phyloP scores from a whole-genome alignment of 1,140 invertebrate genomes.

The Phymastichus coffea region DNA sequence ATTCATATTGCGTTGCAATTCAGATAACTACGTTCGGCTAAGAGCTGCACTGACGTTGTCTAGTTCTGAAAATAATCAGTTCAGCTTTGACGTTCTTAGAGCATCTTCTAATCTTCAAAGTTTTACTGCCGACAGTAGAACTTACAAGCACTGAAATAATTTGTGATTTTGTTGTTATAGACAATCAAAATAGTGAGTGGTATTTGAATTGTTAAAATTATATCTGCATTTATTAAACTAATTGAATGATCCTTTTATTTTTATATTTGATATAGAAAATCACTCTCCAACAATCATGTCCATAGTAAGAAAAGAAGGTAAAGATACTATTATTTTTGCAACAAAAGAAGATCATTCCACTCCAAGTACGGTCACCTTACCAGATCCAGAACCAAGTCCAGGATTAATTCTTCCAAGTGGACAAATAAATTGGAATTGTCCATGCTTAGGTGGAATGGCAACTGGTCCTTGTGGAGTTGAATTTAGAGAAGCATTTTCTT shows the following conservation, averaged over 20 bases:
- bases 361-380: slow-evolving; percentile 72
- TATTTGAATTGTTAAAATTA: too few species aligned
- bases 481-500: slow-evolving; percentile 91
- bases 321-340: slow-evolving; percentile 84
- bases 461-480: slow-evolving; percentile 91
- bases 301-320: slow-evolving; percentile 60
- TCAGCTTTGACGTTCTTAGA: slow-evolving; percentile 60
- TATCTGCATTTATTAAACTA: too few species aligned
- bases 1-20: slow-evolving; percentile 61
- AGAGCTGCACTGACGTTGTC: slow-evolving; percentile 61
- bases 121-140: slow-evolving; percentile 44
- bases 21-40: slow-evolving; percentile 59
- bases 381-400: slow-evolving; percentile 70
- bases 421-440: slow-evolving; percentile 95
- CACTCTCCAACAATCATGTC: slow-evolving; percentile 55
- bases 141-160: slow-evolving; percentile 39
- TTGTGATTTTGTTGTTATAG: neutral
- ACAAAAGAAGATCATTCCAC: slow-evolving; percentile 75
- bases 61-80: slow-evolving; percentile 53
- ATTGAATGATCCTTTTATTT: too few species aligned
- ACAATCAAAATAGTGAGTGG: neutral
- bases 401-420: slow-evolving; percentile 86
- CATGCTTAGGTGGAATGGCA: slow-evolving; percentile 93
- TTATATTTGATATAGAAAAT: too few species aligned
- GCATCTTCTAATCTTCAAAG: slow-evolving; percentile 54